Evolutionary conservation across 2,888 invertebrate species (phyloP).

Genomic region (Synanthedon tipuliformis): DNA sequence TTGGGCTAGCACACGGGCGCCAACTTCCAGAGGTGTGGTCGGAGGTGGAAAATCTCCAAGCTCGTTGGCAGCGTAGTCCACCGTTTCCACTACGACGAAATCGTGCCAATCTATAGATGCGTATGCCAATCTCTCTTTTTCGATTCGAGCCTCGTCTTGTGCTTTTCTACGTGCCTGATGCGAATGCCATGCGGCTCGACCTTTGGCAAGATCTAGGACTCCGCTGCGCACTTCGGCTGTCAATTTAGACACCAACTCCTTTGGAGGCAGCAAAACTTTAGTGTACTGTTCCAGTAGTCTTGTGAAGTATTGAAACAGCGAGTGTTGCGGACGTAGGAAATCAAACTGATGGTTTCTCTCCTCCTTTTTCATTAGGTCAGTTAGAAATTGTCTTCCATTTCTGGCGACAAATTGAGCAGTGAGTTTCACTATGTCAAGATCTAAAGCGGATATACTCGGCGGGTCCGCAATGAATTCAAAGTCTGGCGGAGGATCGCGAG

Average conservation of each 20-base stretch:
- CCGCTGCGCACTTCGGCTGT: slow-evolving; percentile 80
- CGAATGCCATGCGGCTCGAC: slow-evolving; percentile 96
- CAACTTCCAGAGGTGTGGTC: slow-evolving; percentile 96
- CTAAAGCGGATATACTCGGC: slow-evolving; percentile 97
- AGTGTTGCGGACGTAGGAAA: slow-evolving; percentile 97
- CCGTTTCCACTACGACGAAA: slow-evolving; percentile 99
- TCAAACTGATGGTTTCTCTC: slow-evolving; percentile 99
- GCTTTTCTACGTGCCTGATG: slow-evolving; percentile 94
- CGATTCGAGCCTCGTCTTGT: slow-evolving; percentile 94
- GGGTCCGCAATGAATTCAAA: slow-evolving; percentile 98
- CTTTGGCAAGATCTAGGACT: slow-evolving; percentile 87
- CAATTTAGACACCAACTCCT: slow-evolving; percentile 84
- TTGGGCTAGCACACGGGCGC: slow-evolving; percentile 88
- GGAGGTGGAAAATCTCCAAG: slow-evolving; percentile 96
- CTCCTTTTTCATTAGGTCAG: slow-evolving; percentile 98
- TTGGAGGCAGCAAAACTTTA: slow-evolving; percentile 95
- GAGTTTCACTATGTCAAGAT: slow-evolving; percentile 97
- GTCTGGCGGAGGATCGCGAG: slow-evolving; percentile 91
- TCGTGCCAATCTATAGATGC: slow-evolving; percentile 99
- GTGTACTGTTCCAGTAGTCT: slow-evolving; percentile 98
- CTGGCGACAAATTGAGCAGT: slow-evolving; percentile 99
- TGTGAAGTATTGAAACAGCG: slow-evolving; percentile 98
- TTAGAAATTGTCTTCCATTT: slow-evolving; percentile 97
- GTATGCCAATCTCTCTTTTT: slow-evolving; percentile 94
- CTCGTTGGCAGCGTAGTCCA: slow-evolving; percentile 98